phyloP scores from a whole-genome alignment of 2,797 vertebrate species.

The Mormyrus proboscirostris region DNA sequence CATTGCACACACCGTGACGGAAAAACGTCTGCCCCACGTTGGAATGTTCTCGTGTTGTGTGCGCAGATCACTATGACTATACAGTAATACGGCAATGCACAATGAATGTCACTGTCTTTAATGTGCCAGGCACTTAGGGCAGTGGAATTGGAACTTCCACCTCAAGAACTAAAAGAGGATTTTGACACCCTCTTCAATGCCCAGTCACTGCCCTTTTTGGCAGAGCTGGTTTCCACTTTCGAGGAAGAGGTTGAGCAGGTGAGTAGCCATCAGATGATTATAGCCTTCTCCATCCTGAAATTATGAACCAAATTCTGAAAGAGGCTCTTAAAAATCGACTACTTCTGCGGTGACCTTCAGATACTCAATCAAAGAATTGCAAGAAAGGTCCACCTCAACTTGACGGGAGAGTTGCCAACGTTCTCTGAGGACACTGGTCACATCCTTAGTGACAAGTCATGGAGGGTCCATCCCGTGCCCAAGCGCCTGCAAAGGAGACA shows the following conservation, averaged over 20 bases:
- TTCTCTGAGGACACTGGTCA: constrained; percentile 53
- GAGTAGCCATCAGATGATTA: not conserved
- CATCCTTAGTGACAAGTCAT: constrained; percentile 51
- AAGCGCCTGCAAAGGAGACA: constrained; percentile 60
- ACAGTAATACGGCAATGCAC: not conserved
- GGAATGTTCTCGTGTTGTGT: not conserved
- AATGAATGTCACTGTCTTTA: not conserved
- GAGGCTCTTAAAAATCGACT: not conserved
- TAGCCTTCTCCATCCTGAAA: not conserved
- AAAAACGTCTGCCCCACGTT: not conserved
- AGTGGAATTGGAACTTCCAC: constrained; percentile 58
- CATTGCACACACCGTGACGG: not conserved
- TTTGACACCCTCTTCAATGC: constrained; percentile 56
- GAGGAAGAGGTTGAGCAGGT: constrained; percentile 65
- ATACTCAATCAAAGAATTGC: constrained; percentile 54
- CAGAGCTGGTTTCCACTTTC: constrained; percentile 62
- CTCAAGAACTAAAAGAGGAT: constrained; percentile 53
- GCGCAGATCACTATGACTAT: not conserved
- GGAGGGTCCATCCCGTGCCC: constrained; percentile 64
- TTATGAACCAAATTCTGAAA: not conserved
- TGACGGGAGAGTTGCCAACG: constrained; percentile 56
- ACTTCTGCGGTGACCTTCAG: constrained; percentile 35
- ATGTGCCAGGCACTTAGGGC: constrained; percentile 33
- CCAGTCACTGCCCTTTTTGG: constrained; percentile 56
- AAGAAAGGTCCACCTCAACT: constrained; percentile 59